Conservation (phyloP, 2,797 vertebrate genomes). For the Periophthalmus magnuspinnatus region DNA sequence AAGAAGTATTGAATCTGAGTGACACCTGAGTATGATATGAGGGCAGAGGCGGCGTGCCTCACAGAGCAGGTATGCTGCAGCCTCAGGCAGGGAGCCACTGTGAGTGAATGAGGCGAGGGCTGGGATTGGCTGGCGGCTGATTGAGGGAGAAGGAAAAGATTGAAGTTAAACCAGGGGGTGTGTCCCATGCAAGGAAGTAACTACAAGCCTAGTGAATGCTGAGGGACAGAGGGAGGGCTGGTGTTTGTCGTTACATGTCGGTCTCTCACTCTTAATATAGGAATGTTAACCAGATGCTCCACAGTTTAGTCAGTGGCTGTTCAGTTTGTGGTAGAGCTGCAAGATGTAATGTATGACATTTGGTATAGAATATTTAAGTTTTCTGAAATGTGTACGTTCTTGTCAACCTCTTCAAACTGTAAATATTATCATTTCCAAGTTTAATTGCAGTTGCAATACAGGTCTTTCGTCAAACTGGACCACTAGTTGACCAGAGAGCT, state of each 20-base stretch:
- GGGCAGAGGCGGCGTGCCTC: constrained; percentile 19
- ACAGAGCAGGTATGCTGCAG: constrained; percentile 21
- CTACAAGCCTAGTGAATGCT: constrained; percentile 25
- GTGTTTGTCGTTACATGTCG: constrained; percentile 24
- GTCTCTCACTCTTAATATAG: constrained; percentile 19
- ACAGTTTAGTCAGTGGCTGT: constrained; percentile 8
- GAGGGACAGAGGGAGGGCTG: constrained; percentile 15
- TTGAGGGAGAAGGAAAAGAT: constrained; percentile 12
- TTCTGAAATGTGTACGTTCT: too few species aligned
- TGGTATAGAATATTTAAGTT: too few species aligned
- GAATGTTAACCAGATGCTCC: constrained; percentile 24
- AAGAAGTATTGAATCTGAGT: constrained; percentile 14
- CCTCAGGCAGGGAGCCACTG: constrained; percentile 19
- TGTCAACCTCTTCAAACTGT: too few species aligned
- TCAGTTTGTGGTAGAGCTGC: neutral
- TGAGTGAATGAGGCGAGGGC: constrained; percentile 16
- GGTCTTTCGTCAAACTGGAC: neutral
- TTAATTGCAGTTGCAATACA: too few species aligned
- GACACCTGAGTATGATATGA: constrained; percentile 9
- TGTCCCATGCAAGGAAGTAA: constrained; percentile 11
- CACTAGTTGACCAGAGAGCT: neutral
- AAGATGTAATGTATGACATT: neutral
- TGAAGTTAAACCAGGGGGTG: constrained; percentile 15
- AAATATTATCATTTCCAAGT: too few species aligned
- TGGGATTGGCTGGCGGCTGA: constrained; percentile 17